phyloP scores from a whole-genome alignment of 2,888 invertebrate genomes.

The Plagiodera versicolora region DNA sequence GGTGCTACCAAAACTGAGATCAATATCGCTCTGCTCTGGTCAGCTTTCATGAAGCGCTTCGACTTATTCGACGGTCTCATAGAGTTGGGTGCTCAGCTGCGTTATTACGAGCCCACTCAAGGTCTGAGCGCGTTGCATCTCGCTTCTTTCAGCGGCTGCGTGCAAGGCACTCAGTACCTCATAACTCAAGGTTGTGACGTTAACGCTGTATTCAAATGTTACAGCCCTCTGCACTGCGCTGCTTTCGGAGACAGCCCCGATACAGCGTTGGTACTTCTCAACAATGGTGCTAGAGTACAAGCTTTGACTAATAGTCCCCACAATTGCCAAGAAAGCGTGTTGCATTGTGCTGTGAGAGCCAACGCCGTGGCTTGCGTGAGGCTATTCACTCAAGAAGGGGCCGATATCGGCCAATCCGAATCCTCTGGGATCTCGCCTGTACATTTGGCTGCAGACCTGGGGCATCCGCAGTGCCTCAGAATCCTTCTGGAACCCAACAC shows the following conservation, averaged over 20 bases:
- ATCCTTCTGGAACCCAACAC: constrained; percentile 75
- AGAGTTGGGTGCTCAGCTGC: constrained; percentile 69
- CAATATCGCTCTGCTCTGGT: constrained; percentile 73
- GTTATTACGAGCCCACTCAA: constrained; percentile 69
- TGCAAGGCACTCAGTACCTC: constrained; percentile 69
- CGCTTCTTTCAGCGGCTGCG: constrained; percentile 77
- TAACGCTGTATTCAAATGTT: constrained; percentile 69
- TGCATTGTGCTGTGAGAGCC: constrained; percentile 86
- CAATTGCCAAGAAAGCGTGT: constrained; percentile 72
- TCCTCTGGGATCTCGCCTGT: constrained; percentile 77
- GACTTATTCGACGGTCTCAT: constrained; percentile 67
- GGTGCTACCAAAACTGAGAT: constrained; percentile 67
- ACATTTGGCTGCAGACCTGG: constrained; percentile 79
- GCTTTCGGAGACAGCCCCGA: constrained; percentile 85
- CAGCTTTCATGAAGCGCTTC: constrained; percentile 71
- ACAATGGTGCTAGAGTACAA: constrained; percentile 68
- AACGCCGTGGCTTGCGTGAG: constrained; percentile 79
- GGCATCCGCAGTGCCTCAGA: constrained; percentile 73
- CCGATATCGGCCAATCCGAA: constrained; percentile 75
- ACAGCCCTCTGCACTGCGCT: constrained; percentile 85
- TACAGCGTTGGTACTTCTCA: constrained; percentile 76
- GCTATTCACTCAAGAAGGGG: constrained; percentile 73
- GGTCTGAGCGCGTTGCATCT: constrained; percentile 77
- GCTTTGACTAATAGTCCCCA: constrained; percentile 64
- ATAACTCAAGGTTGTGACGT: constrained; percentile 70